Evolutionary conservation across 2,113 vertebrate genomes (phyloP).

Genomic region (Rutilus rutilus): DNA sequence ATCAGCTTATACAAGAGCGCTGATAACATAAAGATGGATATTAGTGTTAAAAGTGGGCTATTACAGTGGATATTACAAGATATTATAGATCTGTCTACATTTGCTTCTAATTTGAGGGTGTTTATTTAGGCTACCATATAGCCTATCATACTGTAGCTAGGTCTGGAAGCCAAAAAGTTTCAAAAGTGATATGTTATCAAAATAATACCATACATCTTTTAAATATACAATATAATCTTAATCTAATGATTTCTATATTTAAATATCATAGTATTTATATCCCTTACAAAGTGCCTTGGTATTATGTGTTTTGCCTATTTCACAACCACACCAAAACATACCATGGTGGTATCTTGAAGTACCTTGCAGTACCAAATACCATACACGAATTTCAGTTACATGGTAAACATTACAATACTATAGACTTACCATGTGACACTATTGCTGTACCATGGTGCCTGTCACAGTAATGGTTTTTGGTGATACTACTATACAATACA

Average conservation of each 20-base stretch:
- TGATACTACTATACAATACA: too few relatives aligned
- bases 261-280: neutral
- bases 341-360: neutral
- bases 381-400: too few relatives aligned
- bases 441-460: too few relatives aligned
- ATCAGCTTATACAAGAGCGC: neutral
- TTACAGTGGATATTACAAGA: slow-evolving; percentile 1
- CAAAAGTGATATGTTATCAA: neutral
- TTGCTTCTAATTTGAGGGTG: neutral
- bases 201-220: neutral
- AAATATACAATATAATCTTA: neutral
- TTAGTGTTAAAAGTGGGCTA: neutral
- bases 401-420: too few relatives aligned
- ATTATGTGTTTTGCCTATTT: neutral
- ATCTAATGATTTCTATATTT: neutral
- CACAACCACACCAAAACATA: neutral
- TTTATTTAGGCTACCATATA: neutral
- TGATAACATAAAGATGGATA: neutral
- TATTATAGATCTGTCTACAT: neutral
- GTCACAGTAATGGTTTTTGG: too few relatives aligned
- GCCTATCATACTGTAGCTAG: neutral
- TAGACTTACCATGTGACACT: too few relatives aligned
- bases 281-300: neutral
- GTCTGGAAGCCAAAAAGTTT: too few relatives aligned
- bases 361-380: neutral